These are phyloP conservation scores for Deilephila porcellus DNA, from an alignment of 2,888 invertebrate genomes.

Conservation along the genomic window DNA sequence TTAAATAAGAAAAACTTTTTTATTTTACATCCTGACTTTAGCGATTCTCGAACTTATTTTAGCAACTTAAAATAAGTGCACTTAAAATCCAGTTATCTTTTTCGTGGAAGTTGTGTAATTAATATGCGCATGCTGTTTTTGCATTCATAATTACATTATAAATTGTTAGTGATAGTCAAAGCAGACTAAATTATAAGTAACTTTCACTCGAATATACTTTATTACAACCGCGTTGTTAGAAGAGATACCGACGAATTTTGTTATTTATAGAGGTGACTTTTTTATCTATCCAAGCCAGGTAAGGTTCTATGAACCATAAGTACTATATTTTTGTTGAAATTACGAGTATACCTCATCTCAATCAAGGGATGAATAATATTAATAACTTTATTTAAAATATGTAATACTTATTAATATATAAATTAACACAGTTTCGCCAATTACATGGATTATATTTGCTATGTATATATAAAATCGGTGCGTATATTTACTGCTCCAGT, in stretches of 20 bases:
- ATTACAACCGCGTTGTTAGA: background rate
- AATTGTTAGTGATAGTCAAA: background rate
- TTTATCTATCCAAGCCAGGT: background rate
- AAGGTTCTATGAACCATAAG: too few relatives aligned
- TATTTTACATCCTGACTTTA: too few relatives aligned
- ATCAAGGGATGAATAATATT: too few relatives aligned
- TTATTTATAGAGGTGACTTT: background rate
- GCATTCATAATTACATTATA: background rate
- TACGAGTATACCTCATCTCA: too few relatives aligned
- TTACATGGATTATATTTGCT: background rate
- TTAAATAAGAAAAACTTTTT: too few relatives aligned
- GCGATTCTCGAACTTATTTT: background rate
- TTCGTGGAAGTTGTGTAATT: background rate
- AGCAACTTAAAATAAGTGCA: background rate
- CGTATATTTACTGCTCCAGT: background rate
- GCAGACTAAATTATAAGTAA: background rate
- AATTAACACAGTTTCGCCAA: background rate
- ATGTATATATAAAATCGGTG: background rate
- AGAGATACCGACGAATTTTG: background rate
- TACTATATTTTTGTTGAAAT: too few relatives aligned
- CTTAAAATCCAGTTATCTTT: constrained; percentile 2
- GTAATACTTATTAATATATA: too few relatives aligned
- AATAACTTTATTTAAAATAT: too few relatives aligned
- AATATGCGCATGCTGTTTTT: background rate
- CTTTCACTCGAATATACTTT: background rate